Percentiles rank a stretch among this genome's conserved stretches.
phyloP scores from a whole-genome alignment of 35 echinoderm and acorn worm species.

The Acanthaster planci region DNA sequence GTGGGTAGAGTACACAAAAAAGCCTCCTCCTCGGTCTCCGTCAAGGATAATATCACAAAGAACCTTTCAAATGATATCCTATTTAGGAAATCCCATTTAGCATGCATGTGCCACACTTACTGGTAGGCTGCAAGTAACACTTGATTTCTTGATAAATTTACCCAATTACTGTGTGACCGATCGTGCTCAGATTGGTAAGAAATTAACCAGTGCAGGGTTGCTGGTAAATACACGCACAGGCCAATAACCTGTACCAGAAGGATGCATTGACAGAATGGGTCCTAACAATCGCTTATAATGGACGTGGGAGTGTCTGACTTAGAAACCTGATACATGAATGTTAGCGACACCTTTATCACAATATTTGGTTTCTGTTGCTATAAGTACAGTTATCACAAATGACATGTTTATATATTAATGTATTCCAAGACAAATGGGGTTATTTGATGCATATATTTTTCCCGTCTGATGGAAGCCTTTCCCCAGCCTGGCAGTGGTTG shows the following conservation, averaged over 20 bases:
- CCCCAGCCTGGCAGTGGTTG: background rate
- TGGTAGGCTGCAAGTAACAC: background rate
- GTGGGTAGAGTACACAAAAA: no score
- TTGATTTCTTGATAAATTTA: constrained; percentile 23
- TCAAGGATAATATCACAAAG: no score
- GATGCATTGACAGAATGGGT: background rate
- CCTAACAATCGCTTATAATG: no score
- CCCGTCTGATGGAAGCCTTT: no score
- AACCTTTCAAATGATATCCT: background rate
- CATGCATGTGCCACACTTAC: background rate
- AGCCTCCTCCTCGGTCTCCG: no score
- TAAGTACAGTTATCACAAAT: background rate
- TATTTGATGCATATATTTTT: background rate
- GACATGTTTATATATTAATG: constrained; percentile 4
- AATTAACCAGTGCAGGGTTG: constrained; percentile 7
- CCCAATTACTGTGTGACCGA: background rate
- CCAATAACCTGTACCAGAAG: background rate
- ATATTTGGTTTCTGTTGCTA: no score
- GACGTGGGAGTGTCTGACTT: no score
- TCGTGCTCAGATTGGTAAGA: background rate
- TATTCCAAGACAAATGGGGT: background rate
- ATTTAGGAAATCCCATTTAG: background rate
- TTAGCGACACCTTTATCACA: no score
- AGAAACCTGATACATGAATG: no score
- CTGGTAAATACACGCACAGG: background rate